Evolutionary conservation across 1,140 invertebrate genomes (phyloP).

Genomic region (Listronotus oregonensis): DNA sequence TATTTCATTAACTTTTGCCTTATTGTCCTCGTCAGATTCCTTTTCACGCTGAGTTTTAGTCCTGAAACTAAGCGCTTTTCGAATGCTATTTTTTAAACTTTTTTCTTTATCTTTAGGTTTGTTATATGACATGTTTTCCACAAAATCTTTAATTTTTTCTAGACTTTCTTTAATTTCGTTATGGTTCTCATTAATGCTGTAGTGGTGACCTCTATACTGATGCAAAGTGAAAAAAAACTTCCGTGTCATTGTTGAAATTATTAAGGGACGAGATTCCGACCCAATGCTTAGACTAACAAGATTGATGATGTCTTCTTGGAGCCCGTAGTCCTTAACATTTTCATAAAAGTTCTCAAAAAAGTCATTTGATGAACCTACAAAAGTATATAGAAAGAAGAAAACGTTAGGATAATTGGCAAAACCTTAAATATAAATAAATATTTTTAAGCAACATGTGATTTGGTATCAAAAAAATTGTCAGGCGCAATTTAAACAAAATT

Average conservation of each 20-base stretch:
- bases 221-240: conserved; percentile 40
- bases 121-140: background rate
- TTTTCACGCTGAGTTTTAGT: no score
- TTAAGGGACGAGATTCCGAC: conserved; percentile 18
- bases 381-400: no score
- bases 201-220: conserved; percentile 20
- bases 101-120: background rate
- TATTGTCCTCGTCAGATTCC: no score
- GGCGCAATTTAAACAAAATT: no score
- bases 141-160: background rate
- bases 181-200: conserved; percentile 6
- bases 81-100: background rate
- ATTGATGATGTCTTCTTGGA: conserved; percentile 26
- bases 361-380: background rate
- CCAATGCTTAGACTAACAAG: conserved; percentile 13
- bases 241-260: conserved; percentile 42
- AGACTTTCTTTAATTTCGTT: background rate
- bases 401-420: no score
- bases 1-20: no score
- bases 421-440: no score
- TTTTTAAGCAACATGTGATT: no score
- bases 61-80: background rate
- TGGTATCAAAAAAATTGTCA: no score
- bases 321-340: conserved; percentile 24
- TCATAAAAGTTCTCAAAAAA: conserved; percentile 6